These are phyloP conservation scores for Trilocha varians DNA, from an alignment of 2,888 invertebrate species.

Conservation along the genomic window DNA sequence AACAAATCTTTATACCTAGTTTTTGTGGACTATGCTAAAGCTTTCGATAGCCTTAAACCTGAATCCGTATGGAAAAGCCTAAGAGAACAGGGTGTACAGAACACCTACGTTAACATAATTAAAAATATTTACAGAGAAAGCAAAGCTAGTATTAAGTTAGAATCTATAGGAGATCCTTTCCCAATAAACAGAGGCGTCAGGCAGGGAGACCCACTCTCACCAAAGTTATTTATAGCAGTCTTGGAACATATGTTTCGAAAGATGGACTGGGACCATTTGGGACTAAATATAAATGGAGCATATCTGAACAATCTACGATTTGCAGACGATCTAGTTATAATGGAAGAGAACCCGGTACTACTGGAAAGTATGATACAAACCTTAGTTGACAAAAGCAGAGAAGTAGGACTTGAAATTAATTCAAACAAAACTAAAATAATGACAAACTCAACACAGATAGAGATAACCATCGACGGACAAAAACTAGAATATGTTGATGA, in stretches of 20 bases:
- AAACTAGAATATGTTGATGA: slow-evolving; percentile 2
- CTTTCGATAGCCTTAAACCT: slow-evolving; percentile 7
- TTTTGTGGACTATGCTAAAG: slow-evolving; percentile 8
- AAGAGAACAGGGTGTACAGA: slow-evolving; percentile 2
- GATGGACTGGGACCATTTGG: slow-evolving; percentile 1
- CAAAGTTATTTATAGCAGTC: slow-evolving; percentile 1
- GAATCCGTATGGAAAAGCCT: slow-evolving; percentile 6
- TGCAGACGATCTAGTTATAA: slow-evolving; percentile 2
- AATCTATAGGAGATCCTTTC: background rate
- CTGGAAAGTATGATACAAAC: background rate
- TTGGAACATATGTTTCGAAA: slow-evolving; percentile 4
- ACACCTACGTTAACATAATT: slow-evolving; percentile 4
- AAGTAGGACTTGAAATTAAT: too few relatives aligned
- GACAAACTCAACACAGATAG: too few relatives aligned
- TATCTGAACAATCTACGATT: slow-evolving; percentile 2
- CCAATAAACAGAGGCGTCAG: slow-evolving; percentile 1
- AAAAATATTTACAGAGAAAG: slow-evolving; percentile 6
- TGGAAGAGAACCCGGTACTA: background rate
- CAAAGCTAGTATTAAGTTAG: slow-evolving; percentile 4
- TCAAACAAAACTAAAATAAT: too few relatives aligned
- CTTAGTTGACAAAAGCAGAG: background rate
- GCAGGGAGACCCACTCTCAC: too few relatives aligned
- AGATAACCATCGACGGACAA: background rate
- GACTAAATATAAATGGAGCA: slow-evolving; percentile 4
- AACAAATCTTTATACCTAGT: slow-evolving; percentile 3